These are phyloP conservation scores for Ectemnius cavifrons DNA, from an alignment of 2,888 invertebrate species.

Conservation along the genomic window DNA sequence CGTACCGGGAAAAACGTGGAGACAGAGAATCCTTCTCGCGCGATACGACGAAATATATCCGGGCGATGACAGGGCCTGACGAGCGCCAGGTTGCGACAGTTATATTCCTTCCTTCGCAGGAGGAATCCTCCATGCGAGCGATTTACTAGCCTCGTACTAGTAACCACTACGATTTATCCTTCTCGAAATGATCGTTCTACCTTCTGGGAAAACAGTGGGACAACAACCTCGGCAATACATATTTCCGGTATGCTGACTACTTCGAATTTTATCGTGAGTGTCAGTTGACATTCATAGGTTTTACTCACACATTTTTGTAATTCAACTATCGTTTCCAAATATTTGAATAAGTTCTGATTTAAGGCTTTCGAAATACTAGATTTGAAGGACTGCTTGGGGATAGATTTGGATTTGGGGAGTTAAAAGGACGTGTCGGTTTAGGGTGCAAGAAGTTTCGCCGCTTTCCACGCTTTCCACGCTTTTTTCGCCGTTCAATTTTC, in stretches of 20 bases:
- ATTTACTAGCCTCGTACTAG: conserved; percentile 31
- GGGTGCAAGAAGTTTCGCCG: not conserved
- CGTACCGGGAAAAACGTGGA: not conserved
- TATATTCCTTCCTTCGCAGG: conserved; percentile 16
- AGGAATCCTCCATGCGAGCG: not conserved
- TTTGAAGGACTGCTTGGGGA: not conserved
- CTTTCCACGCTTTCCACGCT: not conserved
- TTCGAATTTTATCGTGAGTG: too few species aligned
- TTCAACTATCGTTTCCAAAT: too few species aligned
- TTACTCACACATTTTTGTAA: too few species aligned
- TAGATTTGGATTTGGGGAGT: not conserved
- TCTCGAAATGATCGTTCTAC: conserved; percentile 22
- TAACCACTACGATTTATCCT: conserved; percentile 16
- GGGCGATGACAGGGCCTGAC: conserved; percentile 52
- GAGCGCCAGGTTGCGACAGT: conserved; percentile 38
- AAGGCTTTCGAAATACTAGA: too few species aligned
- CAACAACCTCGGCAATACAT: too few species aligned
- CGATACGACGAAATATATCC: conserved; percentile 45
- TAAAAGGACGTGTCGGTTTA: not conserved
- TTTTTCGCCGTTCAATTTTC: conserved; percentile 8
- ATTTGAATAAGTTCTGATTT: too few species aligned
- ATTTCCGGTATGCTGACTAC: too few species aligned
- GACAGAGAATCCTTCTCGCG: not conserved
- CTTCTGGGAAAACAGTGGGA: conserved; percentile 10
- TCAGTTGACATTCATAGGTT: too few species aligned